phyloP scores from a whole-genome alignment of 2,797 vertebrate genomes.

The Microchirus variegatus region DNA sequence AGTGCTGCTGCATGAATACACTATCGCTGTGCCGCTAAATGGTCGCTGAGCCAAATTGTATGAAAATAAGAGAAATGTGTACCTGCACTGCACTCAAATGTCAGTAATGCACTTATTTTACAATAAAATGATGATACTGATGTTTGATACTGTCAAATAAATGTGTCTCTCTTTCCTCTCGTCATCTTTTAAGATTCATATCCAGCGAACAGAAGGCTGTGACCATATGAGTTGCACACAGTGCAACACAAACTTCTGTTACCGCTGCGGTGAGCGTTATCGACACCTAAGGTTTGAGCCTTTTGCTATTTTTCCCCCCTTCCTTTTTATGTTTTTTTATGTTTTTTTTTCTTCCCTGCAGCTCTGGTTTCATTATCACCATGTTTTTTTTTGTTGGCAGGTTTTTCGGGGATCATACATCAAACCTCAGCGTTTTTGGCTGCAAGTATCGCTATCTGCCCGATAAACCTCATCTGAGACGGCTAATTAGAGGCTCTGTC shows the following conservation, averaged over 20 bases:
- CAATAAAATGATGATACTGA: too few species aligned
- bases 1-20: constrained; percentile 4
- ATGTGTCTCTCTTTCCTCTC: background rate
- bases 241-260: constrained; percentile 99
- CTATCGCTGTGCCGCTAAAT: background rate
- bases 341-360: background rate
- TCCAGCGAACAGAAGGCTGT: constrained; percentile 97
- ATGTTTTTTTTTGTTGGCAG: constrained; percentile 39
- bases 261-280: constrained; percentile 97
- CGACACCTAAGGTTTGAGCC: constrained; percentile 85
- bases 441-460: constrained; percentile 99
- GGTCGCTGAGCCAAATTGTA: background rate
- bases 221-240: constrained; percentile 98
- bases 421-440: constrained; percentile 99
- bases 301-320: background rate
- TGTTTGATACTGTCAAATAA: too few species aligned
- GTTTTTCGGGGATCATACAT: constrained; percentile 98
- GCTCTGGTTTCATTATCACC: constrained; percentile 6
- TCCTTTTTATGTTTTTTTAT: background rate
- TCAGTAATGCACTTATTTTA: too few species aligned
- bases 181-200: constrained; percentile 87
- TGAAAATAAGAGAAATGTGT: constrained; percentile 2
- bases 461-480: constrained; percentile 94
- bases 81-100: too few species aligned
- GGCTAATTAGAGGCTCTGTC: constrained; percentile 94